Base-by-base conservation (phyloP, 2,113 vertebrate genomes). In the Drymodes brunneopygia region DNA sequence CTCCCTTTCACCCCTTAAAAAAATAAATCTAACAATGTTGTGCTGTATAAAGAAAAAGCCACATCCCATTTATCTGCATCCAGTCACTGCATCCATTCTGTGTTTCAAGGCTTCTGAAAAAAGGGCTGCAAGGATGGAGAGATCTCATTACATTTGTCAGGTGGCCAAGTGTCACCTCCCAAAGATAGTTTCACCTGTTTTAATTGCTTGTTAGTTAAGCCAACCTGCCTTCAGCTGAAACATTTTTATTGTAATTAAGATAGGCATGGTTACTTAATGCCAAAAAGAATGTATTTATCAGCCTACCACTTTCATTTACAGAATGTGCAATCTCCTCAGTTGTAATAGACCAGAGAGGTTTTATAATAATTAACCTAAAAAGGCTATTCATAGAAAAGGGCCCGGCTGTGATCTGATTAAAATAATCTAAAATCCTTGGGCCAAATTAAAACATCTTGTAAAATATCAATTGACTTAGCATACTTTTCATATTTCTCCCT, bases 121-220 rank as follows among this genome's bases (percentile, higher is more conserved):
- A 80, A 61, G 3, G 3, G 2, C n/a, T 53, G 11, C 4, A 51
- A 86, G 15, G 7, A 8, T 24, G 1, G 24, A 57, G 70, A 24
- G 18, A 36, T 50, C 62, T 81, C 58, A 72, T 92, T 48, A 75
- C 47, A 33, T 81, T 81, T 78, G 45, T 89, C 73, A 80, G 28
- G 64, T 48, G 5, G 58, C 48, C 29, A 82, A 73, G 38, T 40
- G 23, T 42, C 3, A 8, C 40, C 45, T 88, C 69, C 44, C 38
- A 74, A 72, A 95, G 27, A 56, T 19, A 64, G 65, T 70, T 91
- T 86, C 86, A 81, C 71, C 64, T 79, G 58, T 38, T 93, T 92
- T 91, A 95, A 94, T 90, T 97, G 82, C 71, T 94, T 92, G 31
- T 88, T 96, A 94, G 75, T 64, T 90, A 54, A 92, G 47, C 20